phyloP scores from a whole-genome alignment of 1,140 invertebrate species.

The Notospermus geniculatus region DNA sequence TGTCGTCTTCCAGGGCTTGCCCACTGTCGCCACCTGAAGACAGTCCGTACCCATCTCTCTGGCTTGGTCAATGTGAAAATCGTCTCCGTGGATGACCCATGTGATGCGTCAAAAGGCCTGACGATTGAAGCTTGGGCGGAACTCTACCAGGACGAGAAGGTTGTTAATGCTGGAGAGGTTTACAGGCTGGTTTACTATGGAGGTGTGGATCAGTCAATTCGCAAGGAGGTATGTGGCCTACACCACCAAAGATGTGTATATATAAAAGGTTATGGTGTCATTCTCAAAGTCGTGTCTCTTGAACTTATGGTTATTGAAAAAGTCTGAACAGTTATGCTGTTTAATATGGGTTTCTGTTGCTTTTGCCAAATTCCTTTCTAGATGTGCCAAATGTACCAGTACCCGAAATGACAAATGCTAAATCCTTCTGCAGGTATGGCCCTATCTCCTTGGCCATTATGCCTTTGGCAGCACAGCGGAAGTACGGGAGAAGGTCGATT shows the following conservation, averaged over 20 bases:
- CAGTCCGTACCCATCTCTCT: constrained; percentile 85
- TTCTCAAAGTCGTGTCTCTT: not conserved
- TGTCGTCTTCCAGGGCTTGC: constrained; percentile 66
- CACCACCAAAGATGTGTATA: not conserved
- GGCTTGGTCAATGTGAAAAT: constrained; percentile 68
- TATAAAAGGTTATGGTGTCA: not conserved
- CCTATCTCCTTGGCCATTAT: constrained; percentile 85
- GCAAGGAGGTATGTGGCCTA: constrained; percentile 63
- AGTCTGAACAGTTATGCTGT: too few relatives aligned
- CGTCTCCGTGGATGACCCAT: constrained; percentile 34
- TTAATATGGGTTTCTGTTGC: too few relatives aligned
- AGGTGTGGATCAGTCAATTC: constrained; percentile 74
- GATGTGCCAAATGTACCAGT: too few relatives aligned
- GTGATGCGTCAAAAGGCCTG: constrained; percentile 42
- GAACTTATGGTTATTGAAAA: too few relatives aligned
- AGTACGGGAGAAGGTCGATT: constrained; percentile 69
- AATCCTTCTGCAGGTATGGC: constrained; percentile 70
- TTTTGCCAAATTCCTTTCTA: too few relatives aligned
- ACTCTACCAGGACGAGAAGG: constrained; percentile 37
- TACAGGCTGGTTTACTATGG: constrained; percentile 83
- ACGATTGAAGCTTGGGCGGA: constrained; percentile 42
- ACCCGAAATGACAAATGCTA: not conserved
- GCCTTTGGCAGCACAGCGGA: constrained; percentile 72
- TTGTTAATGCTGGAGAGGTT: constrained; percentile 66
- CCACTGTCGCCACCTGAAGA: constrained; percentile 87